Evolutionary conservation across 2,888 invertebrate species (phyloP).

Genomic region (Incurvaria masculella): DNA sequence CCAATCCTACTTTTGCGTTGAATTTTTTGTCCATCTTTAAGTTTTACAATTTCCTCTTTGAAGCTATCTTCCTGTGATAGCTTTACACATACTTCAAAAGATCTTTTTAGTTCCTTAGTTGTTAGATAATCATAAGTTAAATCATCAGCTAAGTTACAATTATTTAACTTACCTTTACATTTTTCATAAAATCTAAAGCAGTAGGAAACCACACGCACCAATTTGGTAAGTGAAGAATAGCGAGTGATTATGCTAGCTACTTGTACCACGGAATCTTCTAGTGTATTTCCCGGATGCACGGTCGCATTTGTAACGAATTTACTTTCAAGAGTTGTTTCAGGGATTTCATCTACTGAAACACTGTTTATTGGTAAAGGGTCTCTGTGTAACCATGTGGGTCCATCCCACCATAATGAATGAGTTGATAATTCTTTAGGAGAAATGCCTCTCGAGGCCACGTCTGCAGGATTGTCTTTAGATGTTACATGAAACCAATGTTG

Average conservation of each 20-base stretch:
- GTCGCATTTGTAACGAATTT: too few species aligned
- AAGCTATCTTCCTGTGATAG: neutral
- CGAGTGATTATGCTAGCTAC: too few species aligned
- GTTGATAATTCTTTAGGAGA: constrained; percentile 1
- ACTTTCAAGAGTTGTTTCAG: neutral
- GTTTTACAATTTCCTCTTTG: neutral
- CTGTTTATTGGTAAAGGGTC: neutral
- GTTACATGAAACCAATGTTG: constrained; percentile 10
- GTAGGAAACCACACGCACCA: neutral
- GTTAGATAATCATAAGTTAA: neutral
- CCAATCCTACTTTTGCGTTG: neutral
- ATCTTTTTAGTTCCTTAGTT: neutral
- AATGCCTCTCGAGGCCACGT: constrained; percentile 10
- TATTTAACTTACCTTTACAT: neutral
- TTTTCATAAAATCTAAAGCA: neutral
- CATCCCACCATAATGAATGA: constrained; percentile 5
- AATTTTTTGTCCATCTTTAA: neutral
- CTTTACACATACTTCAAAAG: neutral
- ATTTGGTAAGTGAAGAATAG: neutral
- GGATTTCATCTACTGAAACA: neutral
- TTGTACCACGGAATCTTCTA: too few species aligned
- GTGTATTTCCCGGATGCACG: too few species aligned
- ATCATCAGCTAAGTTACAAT: too few species aligned
- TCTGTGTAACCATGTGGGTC: neutral
- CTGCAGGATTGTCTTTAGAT: constrained; percentile 11